phyloP scores from a whole-genome alignment of 1,140 invertebrate genomes.

The Conus betulinus region DNA sequence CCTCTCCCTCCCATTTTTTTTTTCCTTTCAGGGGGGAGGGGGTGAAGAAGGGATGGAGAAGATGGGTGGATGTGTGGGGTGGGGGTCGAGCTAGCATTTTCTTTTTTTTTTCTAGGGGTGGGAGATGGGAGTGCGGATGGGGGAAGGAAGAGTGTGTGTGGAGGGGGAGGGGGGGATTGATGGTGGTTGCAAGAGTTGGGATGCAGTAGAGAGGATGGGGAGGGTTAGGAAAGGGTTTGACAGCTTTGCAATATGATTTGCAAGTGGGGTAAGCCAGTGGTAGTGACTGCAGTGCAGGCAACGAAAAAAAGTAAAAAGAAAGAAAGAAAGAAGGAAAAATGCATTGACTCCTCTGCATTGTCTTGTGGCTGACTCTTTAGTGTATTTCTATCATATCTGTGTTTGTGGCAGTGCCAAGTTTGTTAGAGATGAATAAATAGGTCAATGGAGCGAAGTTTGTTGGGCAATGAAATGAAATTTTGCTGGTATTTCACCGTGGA shows the following conservation, averaged over 20 bases:
- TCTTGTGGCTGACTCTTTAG: too few species aligned
- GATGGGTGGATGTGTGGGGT: too few species aligned
- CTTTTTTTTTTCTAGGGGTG: too few species aligned
- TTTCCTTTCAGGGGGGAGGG: background rate
- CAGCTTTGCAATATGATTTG: slow-evolving; percentile 7
- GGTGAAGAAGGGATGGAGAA: too few species aligned
- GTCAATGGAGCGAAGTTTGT: background rate
- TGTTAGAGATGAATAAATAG: too few species aligned
- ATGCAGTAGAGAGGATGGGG: background rate
- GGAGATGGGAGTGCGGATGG: too few species aligned
- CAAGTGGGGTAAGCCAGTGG: background rate
- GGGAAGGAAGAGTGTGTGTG: background rate
- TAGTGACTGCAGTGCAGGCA: background rate
- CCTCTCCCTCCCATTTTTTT: background rate
- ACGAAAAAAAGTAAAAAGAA: background rate
- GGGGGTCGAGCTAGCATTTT: too few species aligned
- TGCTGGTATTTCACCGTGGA: background rate
- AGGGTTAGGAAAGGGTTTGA: background rate
- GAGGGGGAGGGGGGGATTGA: background rate
- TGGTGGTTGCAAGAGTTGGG: background rate
- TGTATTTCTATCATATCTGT: too few species aligned
- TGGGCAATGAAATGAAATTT: background rate
- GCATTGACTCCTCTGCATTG: too few species aligned
- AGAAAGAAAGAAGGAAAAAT: too few species aligned
- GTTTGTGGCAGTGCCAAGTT: too few species aligned